A percentile compares a stretch with the other conserved stretches of the same genome.
These are phyloP conservation scores for Amblyopsis hoosieri DNA, from an alignment of 2,797 vertebrate species.

Conservation along the genomic window DNA sequence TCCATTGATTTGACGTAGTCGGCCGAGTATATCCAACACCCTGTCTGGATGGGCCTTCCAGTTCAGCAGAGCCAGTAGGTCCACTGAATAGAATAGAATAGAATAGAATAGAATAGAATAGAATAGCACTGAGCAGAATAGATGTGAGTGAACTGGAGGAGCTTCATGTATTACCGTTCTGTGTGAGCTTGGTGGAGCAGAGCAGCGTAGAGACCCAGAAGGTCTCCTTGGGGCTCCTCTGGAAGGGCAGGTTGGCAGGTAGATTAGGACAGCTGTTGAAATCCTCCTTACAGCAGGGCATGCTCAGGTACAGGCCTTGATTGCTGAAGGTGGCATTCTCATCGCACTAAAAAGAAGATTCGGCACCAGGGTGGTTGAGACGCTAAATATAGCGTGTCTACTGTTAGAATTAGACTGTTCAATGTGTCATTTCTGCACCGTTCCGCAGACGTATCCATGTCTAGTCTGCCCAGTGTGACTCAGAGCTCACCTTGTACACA, in stretches of 20 bases:
- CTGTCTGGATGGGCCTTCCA: conserved; percentile 98
- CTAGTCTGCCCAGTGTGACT: not conserved
- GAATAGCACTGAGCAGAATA: not conserved
- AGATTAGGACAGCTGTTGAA: conserved; percentile 96
- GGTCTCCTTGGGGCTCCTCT: conserved; percentile 96
- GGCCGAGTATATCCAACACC: conserved; percentile 94
- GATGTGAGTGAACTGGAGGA: not conserved
- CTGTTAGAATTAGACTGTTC: not conserved
- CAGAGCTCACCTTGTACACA: conserved; percentile 91
- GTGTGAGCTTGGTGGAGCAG: conserved; percentile 97
- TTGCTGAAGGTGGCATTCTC: conserved; percentile 98
- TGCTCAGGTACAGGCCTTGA: conserved; percentile 94
- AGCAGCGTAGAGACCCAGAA: conserved; percentile 96
- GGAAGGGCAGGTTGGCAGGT: conserved; percentile 95
- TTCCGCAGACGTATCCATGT: too few species aligned
- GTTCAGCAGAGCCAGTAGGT: conserved; percentile 95
- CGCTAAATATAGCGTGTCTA: conserved; percentile 2
- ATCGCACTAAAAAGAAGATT: conserved; percentile 83
- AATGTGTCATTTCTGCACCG: not conserved
- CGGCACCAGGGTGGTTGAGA: not conserved
- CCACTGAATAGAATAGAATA: conserved; percentile 77
- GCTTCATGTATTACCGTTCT: conserved; percentile 84
- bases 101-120: not conserved
- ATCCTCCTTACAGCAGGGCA: conserved; percentile 98
- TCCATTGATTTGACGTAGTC: conserved; percentile 92